A percentile compares a stretch with the other conserved stretches of the same genome.
Conservation (phyloP, 35 echinoderm and acorn worm genomes). For the Lytechinus pictus region DNA sequence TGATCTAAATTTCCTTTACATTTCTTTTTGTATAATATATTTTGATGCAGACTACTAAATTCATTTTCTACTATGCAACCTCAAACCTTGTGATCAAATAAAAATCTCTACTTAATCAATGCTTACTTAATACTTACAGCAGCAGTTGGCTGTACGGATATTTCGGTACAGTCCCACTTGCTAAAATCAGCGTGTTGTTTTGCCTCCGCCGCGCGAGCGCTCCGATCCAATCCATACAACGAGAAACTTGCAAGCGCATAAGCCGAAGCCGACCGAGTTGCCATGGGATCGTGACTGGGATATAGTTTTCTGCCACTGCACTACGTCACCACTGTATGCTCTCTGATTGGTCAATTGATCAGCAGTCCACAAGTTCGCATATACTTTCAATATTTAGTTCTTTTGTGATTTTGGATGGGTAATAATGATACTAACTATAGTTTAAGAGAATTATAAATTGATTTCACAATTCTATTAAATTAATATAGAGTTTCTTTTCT, state of each 20-base stretch:
- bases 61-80: too few relatives aligned
- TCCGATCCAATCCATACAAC: not conserved
- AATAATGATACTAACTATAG: not conserved
- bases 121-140: too few relatives aligned
- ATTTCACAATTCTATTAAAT: not conserved
- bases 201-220: not conserved
- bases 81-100: too few relatives aligned
- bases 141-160: not conserved
- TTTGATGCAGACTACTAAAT: too few relatives aligned
- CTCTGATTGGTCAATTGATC: not conserved
- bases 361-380: not conserved
- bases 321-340: not conserved
- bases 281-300: not conserved
- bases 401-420: not conserved
- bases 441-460: not conserved
- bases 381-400: not conserved
- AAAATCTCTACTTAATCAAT: too few relatives aligned
- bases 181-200: not conserved
- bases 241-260: not conserved
- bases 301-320: not conserved
- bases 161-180: not conserved
- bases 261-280: slow-evolving; percentile 17
- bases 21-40: too few relatives aligned
- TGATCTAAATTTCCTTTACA: too few relatives aligned
- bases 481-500: not conserved